Conservation (phyloP, 2,888 invertebrate species). For the Drosophila ezoana region DNA sequence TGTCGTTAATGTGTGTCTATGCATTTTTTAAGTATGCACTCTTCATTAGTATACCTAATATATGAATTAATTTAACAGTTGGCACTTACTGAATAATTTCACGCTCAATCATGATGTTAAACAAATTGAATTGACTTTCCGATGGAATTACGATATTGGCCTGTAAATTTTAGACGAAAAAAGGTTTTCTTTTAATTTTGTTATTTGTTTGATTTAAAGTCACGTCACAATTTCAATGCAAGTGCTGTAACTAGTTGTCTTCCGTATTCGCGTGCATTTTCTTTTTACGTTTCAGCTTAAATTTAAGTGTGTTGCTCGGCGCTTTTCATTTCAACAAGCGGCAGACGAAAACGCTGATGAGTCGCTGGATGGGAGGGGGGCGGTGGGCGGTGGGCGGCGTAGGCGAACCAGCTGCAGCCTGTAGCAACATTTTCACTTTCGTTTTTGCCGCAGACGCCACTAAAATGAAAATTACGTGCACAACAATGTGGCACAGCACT, state of each 20-base stretch:
- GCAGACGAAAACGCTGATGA: constrained; percentile 20
- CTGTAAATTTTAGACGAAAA: constrained; percentile 40
- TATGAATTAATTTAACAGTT: constrained; percentile 2
- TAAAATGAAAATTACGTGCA: constrained; percentile 69
- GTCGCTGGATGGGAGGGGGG: neutral
- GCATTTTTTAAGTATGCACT: too few species aligned
- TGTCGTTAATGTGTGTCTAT: constrained; percentile 4
- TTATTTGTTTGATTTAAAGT: constrained; percentile 9
- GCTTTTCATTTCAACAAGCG: constrained; percentile 25
- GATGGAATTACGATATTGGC: neutral
- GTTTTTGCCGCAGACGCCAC: constrained; percentile 57
- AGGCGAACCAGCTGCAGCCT: constrained; percentile 19
- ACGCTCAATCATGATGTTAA: constrained; percentile 70
- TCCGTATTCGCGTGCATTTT: constrained; percentile 45
- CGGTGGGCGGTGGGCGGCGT: constrained; percentile 15
- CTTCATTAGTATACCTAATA: constrained; percentile 4
- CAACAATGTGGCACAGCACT: constrained; percentile 62
- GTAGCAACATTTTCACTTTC: constrained; percentile 77
- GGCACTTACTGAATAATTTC: constrained; percentile 80
- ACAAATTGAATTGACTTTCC: constrained; percentile 14
- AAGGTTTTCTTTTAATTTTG: constrained; percentile 13
- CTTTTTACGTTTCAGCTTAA: constrained; percentile 4
- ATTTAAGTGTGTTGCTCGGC: constrained; percentile 17
- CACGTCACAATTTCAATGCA: constrained; percentile 14
- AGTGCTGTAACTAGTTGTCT: constrained; percentile 33